phyloP scores from a whole-genome alignment of 1,140 invertebrate genomes.

The Drosophila sucinea region DNA sequence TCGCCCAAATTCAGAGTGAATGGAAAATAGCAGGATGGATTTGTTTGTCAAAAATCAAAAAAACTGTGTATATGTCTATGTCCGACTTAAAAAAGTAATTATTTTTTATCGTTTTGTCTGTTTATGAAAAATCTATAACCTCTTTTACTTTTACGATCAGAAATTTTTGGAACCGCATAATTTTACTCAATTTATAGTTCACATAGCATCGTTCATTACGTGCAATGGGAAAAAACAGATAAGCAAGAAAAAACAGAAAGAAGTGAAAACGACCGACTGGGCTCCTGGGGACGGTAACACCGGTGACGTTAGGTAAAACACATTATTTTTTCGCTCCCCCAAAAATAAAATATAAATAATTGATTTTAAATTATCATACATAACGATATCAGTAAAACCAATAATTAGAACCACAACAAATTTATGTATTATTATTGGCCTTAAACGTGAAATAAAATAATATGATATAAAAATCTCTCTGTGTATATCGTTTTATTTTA shows the following conservation, averaged over 20 bases:
- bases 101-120: constrained; percentile 14
- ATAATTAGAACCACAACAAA: constrained; percentile 1
- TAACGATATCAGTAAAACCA: constrained; percentile 6
- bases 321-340: background rate
- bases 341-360: background rate
- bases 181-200: background rate
- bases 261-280: background rate
- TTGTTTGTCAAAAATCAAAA: constrained; percentile 27
- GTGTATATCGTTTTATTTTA: background rate
- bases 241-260: background rate
- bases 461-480: background rate
- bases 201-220: background rate
- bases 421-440: constrained; percentile 12
- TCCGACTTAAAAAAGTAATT: constrained; percentile 25
- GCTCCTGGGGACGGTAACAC: background rate
- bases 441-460: constrained; percentile 3
- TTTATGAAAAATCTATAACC: background rate
- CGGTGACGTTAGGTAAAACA: background rate
- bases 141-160: constrained; percentile 3
- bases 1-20: constrained; percentile 9
- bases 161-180: background rate
- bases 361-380: constrained; percentile 6
- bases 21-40: background rate
- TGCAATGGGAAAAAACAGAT: background rate
- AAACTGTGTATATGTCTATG: constrained; percentile 31